Conservation (phyloP, 1,140 invertebrate species). For the Triops longicaudatus region DNA sequence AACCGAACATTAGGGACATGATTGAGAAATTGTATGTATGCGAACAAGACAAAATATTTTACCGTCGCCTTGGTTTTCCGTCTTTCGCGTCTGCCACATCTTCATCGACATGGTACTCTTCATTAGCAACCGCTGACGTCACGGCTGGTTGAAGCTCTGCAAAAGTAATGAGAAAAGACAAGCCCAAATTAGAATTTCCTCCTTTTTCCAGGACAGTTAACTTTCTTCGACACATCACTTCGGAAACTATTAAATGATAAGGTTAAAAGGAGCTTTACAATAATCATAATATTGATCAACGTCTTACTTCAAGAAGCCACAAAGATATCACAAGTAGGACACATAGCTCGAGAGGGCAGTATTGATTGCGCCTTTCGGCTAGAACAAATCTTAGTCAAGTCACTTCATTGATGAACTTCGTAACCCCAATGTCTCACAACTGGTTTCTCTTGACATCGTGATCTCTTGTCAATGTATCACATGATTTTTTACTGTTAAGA, state of each 20-base stretch:
- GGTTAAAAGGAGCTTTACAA: too few relatives aligned
- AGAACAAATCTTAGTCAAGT: too few relatives aligned
- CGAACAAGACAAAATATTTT: conserved; percentile 20
- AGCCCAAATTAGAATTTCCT: conserved; percentile 32
- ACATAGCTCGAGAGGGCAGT: too few relatives aligned
- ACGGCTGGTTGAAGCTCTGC: conserved; percentile 6
- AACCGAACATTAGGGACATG: conserved; percentile 22
- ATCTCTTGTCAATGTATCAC: neutral
- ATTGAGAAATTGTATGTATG: neutral
- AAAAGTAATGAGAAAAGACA: neutral
- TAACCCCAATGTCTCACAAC: neutral
- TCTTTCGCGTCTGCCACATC: conserved; percentile 35
- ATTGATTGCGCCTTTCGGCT: too few relatives aligned
- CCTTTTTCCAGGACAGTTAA: conserved; percentile 43
- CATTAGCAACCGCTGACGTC: neutral
- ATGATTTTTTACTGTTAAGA: too few relatives aligned
- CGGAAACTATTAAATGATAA: neutral
- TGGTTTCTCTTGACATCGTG: neutral
- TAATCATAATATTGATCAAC: too few relatives aligned
- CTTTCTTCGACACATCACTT: neutral
- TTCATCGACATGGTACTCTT: conserved; percentile 21
- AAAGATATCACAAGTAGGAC: too few relatives aligned
- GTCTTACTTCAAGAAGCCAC: too few relatives aligned
- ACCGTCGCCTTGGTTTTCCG: conserved; percentile 35
- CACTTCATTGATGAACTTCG: neutral